Evolutionary conservation across 1,140 invertebrate species (phyloP), one percentile per base, ranked within the genome.

Genomic region (Trichomalopsis sarcophagae): DNA sequence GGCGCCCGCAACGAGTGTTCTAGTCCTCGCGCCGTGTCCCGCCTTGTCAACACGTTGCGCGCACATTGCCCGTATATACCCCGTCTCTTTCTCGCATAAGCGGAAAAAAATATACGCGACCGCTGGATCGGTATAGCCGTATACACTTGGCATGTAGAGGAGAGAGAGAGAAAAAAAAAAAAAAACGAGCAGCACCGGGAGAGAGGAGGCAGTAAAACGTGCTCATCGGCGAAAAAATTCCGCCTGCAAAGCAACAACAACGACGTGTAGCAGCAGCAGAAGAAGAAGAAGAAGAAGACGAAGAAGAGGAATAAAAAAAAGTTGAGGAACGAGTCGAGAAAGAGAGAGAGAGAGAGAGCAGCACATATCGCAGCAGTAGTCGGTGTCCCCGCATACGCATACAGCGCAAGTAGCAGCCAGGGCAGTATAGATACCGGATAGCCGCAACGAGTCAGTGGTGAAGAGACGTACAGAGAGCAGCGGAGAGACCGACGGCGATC

Each of bases 401-500:
- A 30, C 47, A 75, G 47, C 17, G 47, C 17, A 55, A 44, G 82
- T 40, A 69, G 82, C 17, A 75, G 47, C 21, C 6, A 11, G 50
- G 33, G 71, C 71, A 74, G 71, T 30, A 74, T 30, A 74, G 68
- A 27, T 23, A 23, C 27, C 68, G 71, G 71, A 30, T 74, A 55
- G 68, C 17, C 69, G 69, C 11, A 17, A 1, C 27, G 27, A 27
- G 71, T 14, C 71, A 36, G 71, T 33, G 27, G 71, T 74, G 71
- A 17, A 23, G 7, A 36, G 7, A 36, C 17, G 1, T 27, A 27
- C 33, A 36, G 33, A 36, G 33, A 36, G 5, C 33, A 2, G 33
- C 2, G 33, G 33, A 36, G 33, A 80, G 68, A 73, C 81, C 68
- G 80, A 14, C 44, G 81, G 10, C 14, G 75, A 44, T 69, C 81